These are phyloP conservation scores for Prunella himalayana DNA, from an alignment of 2,113 vertebrate species.

Conservation along the genomic window DNA sequence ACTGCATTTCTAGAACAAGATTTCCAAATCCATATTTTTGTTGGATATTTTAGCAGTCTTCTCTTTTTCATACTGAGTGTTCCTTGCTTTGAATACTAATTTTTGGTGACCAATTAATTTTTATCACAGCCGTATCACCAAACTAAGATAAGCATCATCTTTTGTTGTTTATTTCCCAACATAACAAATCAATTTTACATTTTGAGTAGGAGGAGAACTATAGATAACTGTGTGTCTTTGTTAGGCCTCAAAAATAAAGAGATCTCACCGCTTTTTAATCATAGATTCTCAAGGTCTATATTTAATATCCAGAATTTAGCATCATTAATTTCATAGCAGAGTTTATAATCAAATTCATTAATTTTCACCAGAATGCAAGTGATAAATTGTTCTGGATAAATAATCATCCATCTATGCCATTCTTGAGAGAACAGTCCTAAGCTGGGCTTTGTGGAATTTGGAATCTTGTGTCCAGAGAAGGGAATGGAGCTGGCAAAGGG, in stretches of 20 bases:
- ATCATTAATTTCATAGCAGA: neutral
- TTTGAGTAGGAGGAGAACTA: constrained; percentile 1
- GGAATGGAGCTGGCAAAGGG: neutral
- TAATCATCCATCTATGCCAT: neutral
- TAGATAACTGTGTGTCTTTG: neutral
- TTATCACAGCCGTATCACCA: neutral
- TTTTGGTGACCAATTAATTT: constrained; percentile 1
- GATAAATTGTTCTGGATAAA: neutral
- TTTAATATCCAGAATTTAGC: neutral
- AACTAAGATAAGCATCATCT: neutral
- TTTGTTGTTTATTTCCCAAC: neutral
- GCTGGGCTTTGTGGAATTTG: neutral
- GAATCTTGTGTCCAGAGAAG: neutral
- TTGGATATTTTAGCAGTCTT: neutral
- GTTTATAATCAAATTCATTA: neutral
- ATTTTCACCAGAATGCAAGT: neutral
- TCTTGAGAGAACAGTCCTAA: neutral
- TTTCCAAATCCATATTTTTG: neutral
- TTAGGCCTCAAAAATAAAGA: neutral
- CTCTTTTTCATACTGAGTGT: neutral
- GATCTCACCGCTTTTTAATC: neutral
- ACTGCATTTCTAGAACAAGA: neutral
- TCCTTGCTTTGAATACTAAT: neutral
- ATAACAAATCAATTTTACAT: constrained; percentile 14
- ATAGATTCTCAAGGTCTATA: neutral